Conservation (phyloP, 2,113 vertebrate species). For the Antigone vipio region DNA sequence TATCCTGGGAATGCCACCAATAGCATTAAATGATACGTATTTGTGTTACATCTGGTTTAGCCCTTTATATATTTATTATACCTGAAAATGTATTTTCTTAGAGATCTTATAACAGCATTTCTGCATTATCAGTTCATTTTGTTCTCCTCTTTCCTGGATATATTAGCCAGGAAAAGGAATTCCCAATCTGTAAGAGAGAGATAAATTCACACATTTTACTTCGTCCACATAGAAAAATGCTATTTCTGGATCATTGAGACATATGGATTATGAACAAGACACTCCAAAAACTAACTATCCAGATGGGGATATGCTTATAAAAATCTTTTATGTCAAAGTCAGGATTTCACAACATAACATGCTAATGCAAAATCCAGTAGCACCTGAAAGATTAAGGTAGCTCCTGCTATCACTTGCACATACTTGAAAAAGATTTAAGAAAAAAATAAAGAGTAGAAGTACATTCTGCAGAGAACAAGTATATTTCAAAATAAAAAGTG, state of each 20-base stretch:
- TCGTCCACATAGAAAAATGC: constrained; percentile 28
- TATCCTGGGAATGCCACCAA: neutral
- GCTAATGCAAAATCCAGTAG: constrained; percentile 79
- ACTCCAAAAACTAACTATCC: constrained; percentile 71
- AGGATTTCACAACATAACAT: constrained; percentile 77
- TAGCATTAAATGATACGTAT: neutral
- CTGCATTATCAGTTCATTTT: neutral
- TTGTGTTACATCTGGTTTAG: neutral
- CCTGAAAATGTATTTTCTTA: neutral
- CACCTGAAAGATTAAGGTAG: constrained; percentile 77
- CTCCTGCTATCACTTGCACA: constrained; percentile 72
- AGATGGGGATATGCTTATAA: constrained; percentile 71
- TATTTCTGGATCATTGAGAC: constrained; percentile 39
- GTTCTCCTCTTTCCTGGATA: neutral
- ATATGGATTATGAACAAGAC: constrained; percentile 49
- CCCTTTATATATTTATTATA: neutral
- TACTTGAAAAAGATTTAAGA: constrained; percentile 57
- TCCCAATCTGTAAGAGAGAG: constrained; percentile 21
- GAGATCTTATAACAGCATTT: neutral
- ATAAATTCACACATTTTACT: constrained; percentile 26
- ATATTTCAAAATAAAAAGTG: neutral
- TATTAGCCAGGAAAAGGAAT: constrained; percentile 25
- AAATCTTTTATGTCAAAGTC: constrained; percentile 77
- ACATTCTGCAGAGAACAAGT: neutral
- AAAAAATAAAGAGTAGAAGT: neutral